A percentile compares a stretch with the other conserved stretches of the same genome.
These are phyloP conservation scores for Osmoderma eremita DNA, from an alignment of 2,888 invertebrate species.

Conservation along the genomic window DNA sequence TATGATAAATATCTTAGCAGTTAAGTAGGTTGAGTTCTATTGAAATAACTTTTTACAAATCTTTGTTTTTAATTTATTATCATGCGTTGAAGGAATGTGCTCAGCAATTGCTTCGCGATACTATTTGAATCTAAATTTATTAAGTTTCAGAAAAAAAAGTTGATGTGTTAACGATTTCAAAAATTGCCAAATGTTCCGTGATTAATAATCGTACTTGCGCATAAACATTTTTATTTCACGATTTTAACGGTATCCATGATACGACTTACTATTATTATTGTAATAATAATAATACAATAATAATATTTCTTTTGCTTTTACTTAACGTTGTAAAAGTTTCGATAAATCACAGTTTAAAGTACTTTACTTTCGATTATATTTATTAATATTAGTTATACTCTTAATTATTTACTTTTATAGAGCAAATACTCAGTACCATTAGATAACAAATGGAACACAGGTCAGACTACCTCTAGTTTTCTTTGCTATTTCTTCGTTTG, in stretches of 20 bases:
- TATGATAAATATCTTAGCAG: too few species aligned
- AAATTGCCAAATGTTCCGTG: neutral
- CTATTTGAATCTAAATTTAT: too few species aligned
- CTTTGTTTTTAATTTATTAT: too few species aligned
- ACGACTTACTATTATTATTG: slow-evolving; percentile 18
- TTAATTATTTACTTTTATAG: slow-evolving; percentile 36
- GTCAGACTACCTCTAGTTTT: slow-evolving; percentile 53
- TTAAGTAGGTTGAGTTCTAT: too few species aligned
- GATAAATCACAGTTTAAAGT: slow-evolving; percentile 58
- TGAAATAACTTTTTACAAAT: too few species aligned
- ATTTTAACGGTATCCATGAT: slow-evolving; percentile 9
- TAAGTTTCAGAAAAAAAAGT: too few species aligned
- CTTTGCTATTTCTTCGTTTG: slow-evolving; percentile 46
- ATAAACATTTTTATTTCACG: slow-evolving; percentile 1
- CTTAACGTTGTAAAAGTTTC: slow-evolving; percentile 40
- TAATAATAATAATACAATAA: slow-evolving; percentile 26
- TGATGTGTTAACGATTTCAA: too few species aligned
- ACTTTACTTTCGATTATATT: slow-evolving; percentile 45
- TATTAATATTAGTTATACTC: slow-evolving; percentile 30
- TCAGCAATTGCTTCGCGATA: too few species aligned
- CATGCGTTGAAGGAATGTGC: too few species aligned
- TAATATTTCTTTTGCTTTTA: slow-evolving; percentile 17
- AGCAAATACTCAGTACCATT: slow-evolving; percentile 42
- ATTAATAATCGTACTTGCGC: too few species aligned
- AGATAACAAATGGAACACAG: slow-evolving; percentile 44